Base-by-base conservation (phyloP, 2,888 invertebrate species). In the Dynastes grantii region DNA sequence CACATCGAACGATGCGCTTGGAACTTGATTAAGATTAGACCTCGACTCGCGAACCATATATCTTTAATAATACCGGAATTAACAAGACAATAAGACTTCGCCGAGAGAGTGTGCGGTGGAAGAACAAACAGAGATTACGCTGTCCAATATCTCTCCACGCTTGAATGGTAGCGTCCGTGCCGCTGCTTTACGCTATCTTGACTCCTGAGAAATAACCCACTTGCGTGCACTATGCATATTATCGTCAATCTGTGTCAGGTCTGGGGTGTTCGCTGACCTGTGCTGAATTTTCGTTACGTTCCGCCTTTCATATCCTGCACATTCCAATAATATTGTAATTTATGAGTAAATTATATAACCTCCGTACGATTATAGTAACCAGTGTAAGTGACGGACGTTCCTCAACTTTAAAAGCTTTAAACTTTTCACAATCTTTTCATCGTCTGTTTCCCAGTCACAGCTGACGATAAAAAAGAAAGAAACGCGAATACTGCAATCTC, bases 1-100 rank as follows among this genome's bases (percentile, higher is more conserved):
- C 55, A 55, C 29, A 63, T 75, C 45, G 73, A 63, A 75, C 45
- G 27, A n/a, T 73, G 73, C 45, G 27, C 45, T 61, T 16, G 61
- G 6, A 61, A 75, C 73, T 75, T 75, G 73, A 75, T 75, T 61
- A 61, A 37, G 73, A 75, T 75, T 61, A 75, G 58, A 40, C 45
- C 22, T 22, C 27, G 27, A 27, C 27, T 75, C 49, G 61, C 61
- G 45, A 40, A 61, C 61, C 73, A 27, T 75, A 75, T 75, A 75
- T 75, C 73, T 61, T 75, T 75, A 75, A 63, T 75, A 75, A 75
- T 75, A 75, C 73, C 61, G 73, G 73, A 75, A 75, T 75, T 75
- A 75, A 40, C 73, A 75, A 75, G 61, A 75, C 63, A 75, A 75
- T 75, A 75, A 61, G 73, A 75, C 73, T 40, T 61, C 16, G 22